Base-by-base conservation (phyloP, 2,113 vertebrate genomes). In the Cololabis saira region DNA sequence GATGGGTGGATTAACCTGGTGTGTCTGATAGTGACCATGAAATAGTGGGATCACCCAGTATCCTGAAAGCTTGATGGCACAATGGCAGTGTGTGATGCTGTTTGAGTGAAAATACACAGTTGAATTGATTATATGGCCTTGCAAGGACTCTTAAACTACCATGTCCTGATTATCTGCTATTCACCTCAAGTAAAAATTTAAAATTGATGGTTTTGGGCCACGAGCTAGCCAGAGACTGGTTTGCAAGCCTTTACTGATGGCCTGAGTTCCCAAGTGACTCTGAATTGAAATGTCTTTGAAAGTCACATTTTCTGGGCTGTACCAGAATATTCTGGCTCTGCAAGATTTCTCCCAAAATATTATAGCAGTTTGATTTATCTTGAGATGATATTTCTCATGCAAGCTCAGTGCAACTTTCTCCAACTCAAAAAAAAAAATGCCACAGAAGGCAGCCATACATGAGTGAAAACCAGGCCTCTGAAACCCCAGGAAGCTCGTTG, bases 281-380 rank as follows among this genome's bases (percentile, higher is more conserved):
- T n/a, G 19, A 51, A 22, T 51, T 16, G 4, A 47, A 48, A 49
- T 61, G 44, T 37, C 33, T 41, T 61, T 70, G 15, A 47, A 51
- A 49, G 21, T 52, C 15, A 30, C 22, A 66, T 60, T 47, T 37
- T 37, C 33, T 33, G 33, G 12, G 4, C n/a, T 33, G 16, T 54
- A 13, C 16, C n/a, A 12, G 15, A 17, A 33, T 37, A 17, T n/a
- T 33, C 16, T 54, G 2, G n/a, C 24, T 21, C 16, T 17, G 9
- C 4, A 12, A 30, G 16, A 5, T 18, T 37, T 11, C 8, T 12
- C 21, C 4, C 5, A 9, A 14, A 18, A 42, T 11, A 37, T 37
- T 37, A 11, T 7, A 11, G 33, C 33, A 7, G 33, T 37, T 37
- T 37, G 33, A 37, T 37, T 11, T 11, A 37, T 37, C 3, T 4